These are phyloP conservation scores for Gallinago solitaria DNA, from an alignment of 2,797 vertebrate species.

Conservation along the genomic window DNA sequence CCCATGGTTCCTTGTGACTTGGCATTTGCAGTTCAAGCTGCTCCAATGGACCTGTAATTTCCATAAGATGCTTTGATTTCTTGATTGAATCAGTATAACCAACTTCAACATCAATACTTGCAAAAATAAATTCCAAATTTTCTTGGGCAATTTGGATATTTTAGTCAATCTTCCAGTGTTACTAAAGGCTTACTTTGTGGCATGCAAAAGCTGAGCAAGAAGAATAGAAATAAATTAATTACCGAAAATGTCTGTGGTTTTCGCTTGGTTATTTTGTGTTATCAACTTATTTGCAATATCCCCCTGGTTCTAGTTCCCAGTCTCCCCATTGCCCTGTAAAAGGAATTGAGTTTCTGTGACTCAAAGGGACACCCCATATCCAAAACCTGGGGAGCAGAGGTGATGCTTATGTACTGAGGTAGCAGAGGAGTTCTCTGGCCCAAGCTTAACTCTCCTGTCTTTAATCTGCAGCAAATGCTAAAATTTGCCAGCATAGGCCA, in stretches of 20 bases:
- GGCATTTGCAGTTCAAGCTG: background rate
- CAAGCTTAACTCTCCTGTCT: background rate
- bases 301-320: background rate
- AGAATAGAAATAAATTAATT: background rate
- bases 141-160: background rate
- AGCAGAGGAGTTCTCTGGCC: background rate
- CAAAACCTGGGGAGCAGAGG: background rate
- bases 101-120: background rate
- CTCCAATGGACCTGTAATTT: background rate
- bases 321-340: background rate
- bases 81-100: background rate
- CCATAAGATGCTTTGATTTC: background rate
- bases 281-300: background rate
- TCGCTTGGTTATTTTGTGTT: background rate
- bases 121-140: background rate
- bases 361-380: fast-evolving
- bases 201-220: background rate
- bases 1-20: background rate
- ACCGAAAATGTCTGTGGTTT: background rate
- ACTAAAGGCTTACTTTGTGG: background rate
- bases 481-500: background rate
- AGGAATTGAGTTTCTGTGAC: background rate
- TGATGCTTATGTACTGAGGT: fast-evolving
- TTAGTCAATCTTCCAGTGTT: background rate
- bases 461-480: background rate